Conservation (phyloP, 1,140 invertebrate species). For the Drosophila tani region DNA sequence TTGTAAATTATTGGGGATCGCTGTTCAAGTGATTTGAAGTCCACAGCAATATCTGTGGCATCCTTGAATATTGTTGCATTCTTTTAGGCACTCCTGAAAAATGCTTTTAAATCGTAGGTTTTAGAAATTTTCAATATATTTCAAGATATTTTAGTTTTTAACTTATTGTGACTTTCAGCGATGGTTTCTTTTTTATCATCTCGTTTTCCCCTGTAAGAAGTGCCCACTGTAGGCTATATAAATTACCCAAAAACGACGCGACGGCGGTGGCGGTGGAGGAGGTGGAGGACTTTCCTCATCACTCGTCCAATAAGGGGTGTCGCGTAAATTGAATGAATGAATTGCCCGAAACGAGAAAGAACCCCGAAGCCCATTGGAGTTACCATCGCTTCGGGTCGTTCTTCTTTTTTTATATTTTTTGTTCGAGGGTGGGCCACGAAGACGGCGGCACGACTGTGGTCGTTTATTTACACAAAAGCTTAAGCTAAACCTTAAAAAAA, state of each 20-base stretch:
- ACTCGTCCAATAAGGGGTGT: slow-evolving; percentile 71
- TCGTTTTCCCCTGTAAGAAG: neutral
- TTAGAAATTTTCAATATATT: too few relatives aligned
- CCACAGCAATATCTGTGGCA: too few relatives aligned
- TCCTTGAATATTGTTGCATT: too few relatives aligned
- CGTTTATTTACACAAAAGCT: slow-evolving; percentile 84
- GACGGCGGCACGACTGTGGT: slow-evolving; percentile 70
- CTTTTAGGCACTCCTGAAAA: too few relatives aligned
- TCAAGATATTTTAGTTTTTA: neutral
- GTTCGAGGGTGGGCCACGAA: slow-evolving; percentile 47
- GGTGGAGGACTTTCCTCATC: slow-evolving; percentile 48
- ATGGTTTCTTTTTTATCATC: too few relatives aligned
- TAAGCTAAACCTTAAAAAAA: slow-evolving; percentile 84
- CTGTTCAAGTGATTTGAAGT: neutral
- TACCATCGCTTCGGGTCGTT: slow-evolving; percentile 21
- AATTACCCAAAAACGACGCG: slow-evolving; percentile 43
- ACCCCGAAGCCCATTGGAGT: slow-evolving; percentile 43
- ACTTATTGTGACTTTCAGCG: too few relatives aligned
- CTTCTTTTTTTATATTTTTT: slow-evolving; percentile 14
- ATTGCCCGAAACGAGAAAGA: slow-evolving; percentile 66
- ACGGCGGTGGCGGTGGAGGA: slow-evolving; percentile 5
- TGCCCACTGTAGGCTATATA: slow-evolving; percentile 47
- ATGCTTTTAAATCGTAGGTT: too few relatives aligned
- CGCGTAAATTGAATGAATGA: slow-evolving; percentile 83
- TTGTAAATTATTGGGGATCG: too few relatives aligned